phyloP scores from a whole-genome alignment of 2,888 invertebrate species.

The Ichneumon xanthorius region DNA sequence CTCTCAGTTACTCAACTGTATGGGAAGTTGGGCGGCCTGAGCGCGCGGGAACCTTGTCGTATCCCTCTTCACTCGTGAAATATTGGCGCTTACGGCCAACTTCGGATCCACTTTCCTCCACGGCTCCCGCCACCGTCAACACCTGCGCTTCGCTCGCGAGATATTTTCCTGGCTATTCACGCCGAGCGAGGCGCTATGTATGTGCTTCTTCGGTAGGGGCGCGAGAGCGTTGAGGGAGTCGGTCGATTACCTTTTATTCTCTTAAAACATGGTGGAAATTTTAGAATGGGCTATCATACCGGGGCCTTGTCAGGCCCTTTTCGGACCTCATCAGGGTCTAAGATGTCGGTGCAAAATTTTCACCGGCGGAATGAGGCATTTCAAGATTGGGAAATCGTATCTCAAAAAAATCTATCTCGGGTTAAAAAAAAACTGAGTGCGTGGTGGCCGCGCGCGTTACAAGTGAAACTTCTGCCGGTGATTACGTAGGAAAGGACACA shows the following conservation, averaged over 20 bases:
- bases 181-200: background rate
- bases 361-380: no score
- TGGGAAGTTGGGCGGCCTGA: constrained; percentile 13
- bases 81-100: constrained; percentile 77
- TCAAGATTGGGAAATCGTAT: no score
- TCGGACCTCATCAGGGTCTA: no score
- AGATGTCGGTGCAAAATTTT: no score
- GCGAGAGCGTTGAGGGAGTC: background rate
- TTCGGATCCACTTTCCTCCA: constrained; percentile 70
- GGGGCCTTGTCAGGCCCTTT: no score
- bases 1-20: constrained; percentile 3
- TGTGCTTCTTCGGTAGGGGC: background rate
- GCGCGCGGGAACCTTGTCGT: constrained; percentile 44
- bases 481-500: no score
- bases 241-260: constrained; percentile 13
- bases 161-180: constrained; percentile 6
- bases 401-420: no score
- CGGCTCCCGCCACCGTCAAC: constrained; percentile 69
- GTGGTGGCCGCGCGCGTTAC: no score
- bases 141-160: constrained; percentile 75
- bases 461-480: no score
- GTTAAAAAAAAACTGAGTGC: no score
- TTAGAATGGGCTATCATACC: background rate
- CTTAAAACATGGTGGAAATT: background rate
- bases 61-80: constrained; percentile 78